Evolutionary conservation across 2,797 vertebrate genomes (phyloP).

Genomic region (Helostoma temminkii): DNA sequence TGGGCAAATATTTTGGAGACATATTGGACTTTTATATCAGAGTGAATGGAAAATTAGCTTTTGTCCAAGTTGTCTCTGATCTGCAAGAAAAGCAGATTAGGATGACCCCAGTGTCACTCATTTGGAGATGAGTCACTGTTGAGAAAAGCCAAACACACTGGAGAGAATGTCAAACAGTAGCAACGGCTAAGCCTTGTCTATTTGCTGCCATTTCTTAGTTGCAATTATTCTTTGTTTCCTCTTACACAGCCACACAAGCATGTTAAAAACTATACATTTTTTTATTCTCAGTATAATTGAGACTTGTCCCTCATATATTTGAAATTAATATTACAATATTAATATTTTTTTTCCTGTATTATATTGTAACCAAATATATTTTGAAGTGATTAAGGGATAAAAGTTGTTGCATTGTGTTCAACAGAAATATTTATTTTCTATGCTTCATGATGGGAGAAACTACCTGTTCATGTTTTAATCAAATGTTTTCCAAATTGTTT

Average conservation of each 20-base stretch:
- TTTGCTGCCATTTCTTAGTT: slow-evolving; percentile 18
- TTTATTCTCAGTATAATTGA: neutral
- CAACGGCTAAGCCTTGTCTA: slow-evolving; percentile 45
- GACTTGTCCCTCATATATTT: neutral
- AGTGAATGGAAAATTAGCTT: slow-evolving; percentile 68
- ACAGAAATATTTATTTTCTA: slow-evolving; percentile 54
- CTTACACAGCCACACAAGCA: neutral
- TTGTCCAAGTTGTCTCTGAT: slow-evolving; percentile 73
- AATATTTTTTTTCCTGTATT: neutral
- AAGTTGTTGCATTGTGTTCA: slow-evolving; percentile 21
- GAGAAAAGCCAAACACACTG: slow-evolving; percentile 77
- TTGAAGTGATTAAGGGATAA: slow-evolving; percentile 21
- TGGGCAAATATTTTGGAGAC: slow-evolving; percentile 80
- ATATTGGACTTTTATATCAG: slow-evolving; percentile 65
- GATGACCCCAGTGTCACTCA: slow-evolving; percentile 77
- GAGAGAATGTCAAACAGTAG: slow-evolving; percentile 79
- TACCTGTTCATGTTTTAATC: slow-evolving; percentile 77
- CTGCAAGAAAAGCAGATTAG: slow-evolving; percentile 82
- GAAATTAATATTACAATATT: slow-evolving; percentile 1
- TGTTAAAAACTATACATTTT: neutral
- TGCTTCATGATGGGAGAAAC: slow-evolving; percentile 58
- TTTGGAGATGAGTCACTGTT: slow-evolving; percentile 78
- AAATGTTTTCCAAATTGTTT: slow-evolving; percentile 80
- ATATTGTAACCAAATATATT: slow-evolving; percentile 5
- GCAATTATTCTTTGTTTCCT: slow-evolving; percentile 9